These are phyloP conservation scores for Reticulitermes lucifugus DNA, from an alignment of 2,888 invertebrate species.

Conservation along the genomic window DNA sequence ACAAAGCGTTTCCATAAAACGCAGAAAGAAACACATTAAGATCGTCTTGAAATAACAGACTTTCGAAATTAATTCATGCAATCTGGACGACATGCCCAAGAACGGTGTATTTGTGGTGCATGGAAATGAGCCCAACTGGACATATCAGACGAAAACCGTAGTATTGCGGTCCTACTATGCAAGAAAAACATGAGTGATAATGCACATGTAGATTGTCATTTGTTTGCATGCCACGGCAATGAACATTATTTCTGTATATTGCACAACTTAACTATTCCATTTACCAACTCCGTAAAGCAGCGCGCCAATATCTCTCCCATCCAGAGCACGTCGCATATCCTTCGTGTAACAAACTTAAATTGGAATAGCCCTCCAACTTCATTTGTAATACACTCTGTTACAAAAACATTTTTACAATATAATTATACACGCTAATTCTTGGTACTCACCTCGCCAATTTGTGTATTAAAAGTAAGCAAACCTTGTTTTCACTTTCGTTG, in stretches of 20 bases:
- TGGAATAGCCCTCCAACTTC: background rate
- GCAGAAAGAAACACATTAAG: no score
- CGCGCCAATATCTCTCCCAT: no score
- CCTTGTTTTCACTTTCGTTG: constrained; percentile 4
- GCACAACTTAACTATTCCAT: background rate
- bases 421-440: background rate
- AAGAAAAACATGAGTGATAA: no score
- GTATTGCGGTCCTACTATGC: no score
- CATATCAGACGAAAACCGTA: no score
- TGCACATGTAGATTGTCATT: background rate
- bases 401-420: background rate
- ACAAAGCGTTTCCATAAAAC: no score
- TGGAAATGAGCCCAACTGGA: no score
- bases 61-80: no score
- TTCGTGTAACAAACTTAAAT: background rate
- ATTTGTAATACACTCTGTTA: background rate
- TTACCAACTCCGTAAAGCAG: no score
- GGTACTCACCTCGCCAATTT: constrained; percentile 30
- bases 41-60: no score
- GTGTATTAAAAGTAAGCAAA: background rate
- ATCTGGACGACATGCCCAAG: no score
- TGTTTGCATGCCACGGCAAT: background rate
- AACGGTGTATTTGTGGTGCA: no score
- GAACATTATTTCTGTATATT: background rate
- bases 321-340: background rate